Base-by-base conservation (phyloP, 2,888 invertebrate species). In the Xylota segnis region DNA sequence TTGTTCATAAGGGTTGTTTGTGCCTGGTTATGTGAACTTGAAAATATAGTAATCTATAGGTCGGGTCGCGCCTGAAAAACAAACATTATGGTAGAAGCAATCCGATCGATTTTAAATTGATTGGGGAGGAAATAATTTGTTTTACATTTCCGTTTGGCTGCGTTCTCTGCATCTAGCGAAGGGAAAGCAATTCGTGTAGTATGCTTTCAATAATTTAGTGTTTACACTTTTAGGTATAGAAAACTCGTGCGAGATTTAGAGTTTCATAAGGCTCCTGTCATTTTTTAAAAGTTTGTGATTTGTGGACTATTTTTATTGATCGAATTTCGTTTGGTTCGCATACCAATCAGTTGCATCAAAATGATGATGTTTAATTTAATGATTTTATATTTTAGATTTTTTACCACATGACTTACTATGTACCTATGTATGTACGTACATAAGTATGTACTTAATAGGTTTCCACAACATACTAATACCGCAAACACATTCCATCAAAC, bases 41-140 rank as follows among this genome's bases (percentile, higher is more conserved):
- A 83, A 83, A 66, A 52, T 32, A 61, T 27, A 43, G 18, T 54
- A 71, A 83, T 59, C 83, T 23, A 59, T 59, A 45, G 77, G 9
- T 52, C 61, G 45, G 54, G 66, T 72, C 76, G 52, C 76, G 71
- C 76, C 82, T 76, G 71, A 23, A 77, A 77, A 77, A 16, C 27
- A 83, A 77, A 83, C 70, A 78, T 74, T 61, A 61, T 83, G 54
- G 70, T 83, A 43, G 61, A 74, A n/a, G n/a, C n/a, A n/a, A 68
- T 56, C 6, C 59, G 59, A 83, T 77, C 78, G 78, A 78, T 83
- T 83, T 78, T 56, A 34, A 74, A 59, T 83, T 83, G 68, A 74
- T 72, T 47, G 68, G 61, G 74, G 74, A 47, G 78, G 78, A 74
- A 78, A 78, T 78, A 83, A 83, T 83, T 74, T 68, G 78, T 83